phyloP scores from a whole-genome alignment of 2,888 invertebrate species.

The Phlogophora meticulosa region DNA sequence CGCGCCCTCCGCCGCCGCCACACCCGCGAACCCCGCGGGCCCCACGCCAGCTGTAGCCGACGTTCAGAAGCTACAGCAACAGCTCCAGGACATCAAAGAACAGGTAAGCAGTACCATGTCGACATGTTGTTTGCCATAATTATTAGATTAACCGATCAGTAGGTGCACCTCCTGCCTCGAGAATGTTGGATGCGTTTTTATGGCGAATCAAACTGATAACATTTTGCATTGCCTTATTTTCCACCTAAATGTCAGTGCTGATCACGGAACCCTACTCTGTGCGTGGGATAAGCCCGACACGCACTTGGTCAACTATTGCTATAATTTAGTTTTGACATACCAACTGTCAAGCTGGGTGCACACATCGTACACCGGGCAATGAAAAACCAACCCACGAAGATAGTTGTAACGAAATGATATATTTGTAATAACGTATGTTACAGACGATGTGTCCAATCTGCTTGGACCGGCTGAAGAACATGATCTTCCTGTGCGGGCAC shows the following conservation, averaged over 20 bases:
- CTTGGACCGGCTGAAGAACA: conserved; percentile 99
- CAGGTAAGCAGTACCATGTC: conserved; percentile 92
- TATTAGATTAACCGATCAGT: no score
- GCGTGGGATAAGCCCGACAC: no score
- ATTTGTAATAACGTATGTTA: conserved; percentile 77
- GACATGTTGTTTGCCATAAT: no score
- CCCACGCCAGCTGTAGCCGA: conserved; percentile 88
- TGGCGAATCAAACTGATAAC: no score
- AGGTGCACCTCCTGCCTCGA: not conserved
- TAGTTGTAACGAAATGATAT: not conserved
- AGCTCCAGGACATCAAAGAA: conserved; percentile 99
- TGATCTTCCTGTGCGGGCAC: conserved; percentile 99
- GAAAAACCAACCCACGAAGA: not conserved
- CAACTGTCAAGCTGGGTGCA: not conserved
- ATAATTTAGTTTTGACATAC: not conserved
- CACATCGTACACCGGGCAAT: no score
- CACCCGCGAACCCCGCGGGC: conserved; percentile 36
- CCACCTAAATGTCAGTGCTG: not conserved
- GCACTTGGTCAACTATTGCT: no score
- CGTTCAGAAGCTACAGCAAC: conserved; percentile 94
- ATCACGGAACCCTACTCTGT: no score
- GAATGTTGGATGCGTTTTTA: not conserved
- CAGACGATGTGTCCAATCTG: conserved; percentile 99
- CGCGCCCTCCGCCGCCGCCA: conserved; percentile 65
- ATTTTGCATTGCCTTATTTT: not conserved